Evolutionary conservation across 1,140 invertebrate genomes (phyloP), one percentile per base, ranked within the genome.

Genomic region (Drosophila nebulosa): DNA sequence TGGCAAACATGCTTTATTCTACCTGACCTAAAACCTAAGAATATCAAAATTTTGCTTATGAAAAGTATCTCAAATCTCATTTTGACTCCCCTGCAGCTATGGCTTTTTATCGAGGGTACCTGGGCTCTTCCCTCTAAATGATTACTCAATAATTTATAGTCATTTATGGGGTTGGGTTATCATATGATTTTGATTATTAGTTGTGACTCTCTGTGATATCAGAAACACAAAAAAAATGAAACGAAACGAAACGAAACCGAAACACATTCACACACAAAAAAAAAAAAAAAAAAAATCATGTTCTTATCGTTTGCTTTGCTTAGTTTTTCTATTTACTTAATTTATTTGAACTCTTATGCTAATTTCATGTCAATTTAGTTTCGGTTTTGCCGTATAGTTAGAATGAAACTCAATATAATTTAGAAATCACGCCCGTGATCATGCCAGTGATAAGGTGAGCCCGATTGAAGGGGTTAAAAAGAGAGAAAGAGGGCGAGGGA

Each of bases 321-420:
- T 42, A 1, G 52, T 55, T 16, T 12, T 32, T 32, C 16, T 55
- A 55, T 55, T 55, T 55, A 55, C 27, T 32, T 55, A 32, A 55
- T 55, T 55, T 55, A 55, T 55, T 55, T 55, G 52, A 55, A 55
- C 52, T 55, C 52, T 55, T 55, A 55, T 55, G 52, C 52, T 55
- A 55, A 55, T 55, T 55, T 55, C 52, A 32, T 32, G 52, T n/a
- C 52, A 55, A 55, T 55, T 55, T 55, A 55, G 52, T 55, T 30
- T 32, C 14, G 14, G 27, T 55, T 55, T 22, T 55, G 14, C n/a
- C 26, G 14, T 55, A 12, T 53, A 5, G 24, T 30, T 27, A 14
- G 27, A n/a, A 46, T 30, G 27, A 30, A 30, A 30, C 7, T 30
- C 2, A 46, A 46, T 21, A 46, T 46, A 46, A 46, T 46, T 46